Evolutionary conservation across 1,140 invertebrate species (phyloP).

Genomic region (Dinoponera quadriceps): DNA sequence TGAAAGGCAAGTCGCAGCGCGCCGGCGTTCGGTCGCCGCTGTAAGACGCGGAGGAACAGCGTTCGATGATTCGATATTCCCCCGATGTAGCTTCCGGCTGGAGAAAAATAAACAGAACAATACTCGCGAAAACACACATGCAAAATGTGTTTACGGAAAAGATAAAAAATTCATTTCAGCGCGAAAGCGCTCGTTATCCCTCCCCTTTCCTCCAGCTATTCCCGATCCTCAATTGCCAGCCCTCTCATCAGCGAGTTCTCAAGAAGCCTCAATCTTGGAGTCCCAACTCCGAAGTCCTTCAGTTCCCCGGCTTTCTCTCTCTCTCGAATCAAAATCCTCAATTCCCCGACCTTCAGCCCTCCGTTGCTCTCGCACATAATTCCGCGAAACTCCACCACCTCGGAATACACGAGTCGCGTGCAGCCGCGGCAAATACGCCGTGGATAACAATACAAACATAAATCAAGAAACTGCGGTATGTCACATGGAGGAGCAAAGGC

Average conservation of each 20-base stretch:
- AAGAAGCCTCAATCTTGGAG: neutral
- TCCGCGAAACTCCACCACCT: neutral
- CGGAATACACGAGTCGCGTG: neutral
- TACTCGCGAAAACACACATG: neutral
- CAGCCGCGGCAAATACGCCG: neutral
- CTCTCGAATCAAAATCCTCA: neutral
- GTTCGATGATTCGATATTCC: no score
- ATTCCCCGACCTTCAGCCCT: neutral
- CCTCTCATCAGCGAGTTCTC: neutral
- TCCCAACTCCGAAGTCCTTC: neutral
- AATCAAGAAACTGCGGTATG: constrained; percentile 8
- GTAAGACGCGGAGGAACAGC: neutral
- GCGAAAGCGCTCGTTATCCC: neutral
- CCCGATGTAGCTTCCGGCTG: no score
- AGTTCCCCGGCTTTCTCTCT: neutral
- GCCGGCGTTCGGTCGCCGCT: neutral
- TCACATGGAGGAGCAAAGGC: neutral
- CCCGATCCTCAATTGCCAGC: neutral
- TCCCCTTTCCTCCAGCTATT: neutral
- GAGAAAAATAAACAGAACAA: neutral
- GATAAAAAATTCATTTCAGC: constrained; percentile 6
- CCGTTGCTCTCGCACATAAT: neutral
- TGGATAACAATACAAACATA: constrained; percentile 12
- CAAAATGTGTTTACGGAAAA: neutral
- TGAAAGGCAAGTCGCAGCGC: constrained; percentile 22